Evolutionary conservation across 2,888 invertebrate species (phyloP), one percentile per base, ranked within the genome.

Genomic region (Coleophora flavipennella): DNA sequence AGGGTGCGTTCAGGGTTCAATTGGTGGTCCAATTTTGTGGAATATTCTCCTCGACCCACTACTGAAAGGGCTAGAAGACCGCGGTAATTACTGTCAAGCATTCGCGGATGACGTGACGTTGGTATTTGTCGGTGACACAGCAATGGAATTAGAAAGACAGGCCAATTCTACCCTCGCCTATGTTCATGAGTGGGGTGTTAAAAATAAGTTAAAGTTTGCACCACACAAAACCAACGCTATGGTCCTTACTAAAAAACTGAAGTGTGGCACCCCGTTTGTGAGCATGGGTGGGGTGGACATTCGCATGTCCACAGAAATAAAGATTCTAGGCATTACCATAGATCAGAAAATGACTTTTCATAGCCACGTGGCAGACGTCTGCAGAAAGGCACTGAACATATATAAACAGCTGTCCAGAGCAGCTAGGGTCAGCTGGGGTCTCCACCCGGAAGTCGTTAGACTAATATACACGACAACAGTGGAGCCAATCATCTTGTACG

Each of bases 1-100:
- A 13, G 48, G 48, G 0, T 48, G 45, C 3, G 43, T 48, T 0
- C 48, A 48, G 31, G 48, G 48, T 0, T 48, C 48, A 1, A 41
- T 48, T 3, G 48, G 44, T 0, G 45, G 48, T 1, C 45, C 48
- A 1, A 44, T 40, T 1, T 14, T 44, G 1, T 47, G 47, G 49
- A 49, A 47, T 27, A 13, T 49, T 0, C 14, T 49, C 0, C 33
- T 47, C 12, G 45, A 47, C 25, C 39, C 43, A 1, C 38, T 45
- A 0, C 32, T 45, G 7, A 27, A 33, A n/a, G 20, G 28, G 1
- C 40, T 42, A 1, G 37, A 31, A 9, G 2, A 10, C 9, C 26
- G 14, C 11, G 39, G 37, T 0, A 14, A 27, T 3, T 37, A 45
- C 33, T 36, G 39, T 11, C 48, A 48, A 25, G 45, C 48, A 0